Percentiles rank a stretch among this genome's conserved stretches.
These are phyloP conservation scores for Ceuthmochares aereus DNA, from an alignment of 2,113 vertebrate genomes.

Conservation along the genomic window DNA sequence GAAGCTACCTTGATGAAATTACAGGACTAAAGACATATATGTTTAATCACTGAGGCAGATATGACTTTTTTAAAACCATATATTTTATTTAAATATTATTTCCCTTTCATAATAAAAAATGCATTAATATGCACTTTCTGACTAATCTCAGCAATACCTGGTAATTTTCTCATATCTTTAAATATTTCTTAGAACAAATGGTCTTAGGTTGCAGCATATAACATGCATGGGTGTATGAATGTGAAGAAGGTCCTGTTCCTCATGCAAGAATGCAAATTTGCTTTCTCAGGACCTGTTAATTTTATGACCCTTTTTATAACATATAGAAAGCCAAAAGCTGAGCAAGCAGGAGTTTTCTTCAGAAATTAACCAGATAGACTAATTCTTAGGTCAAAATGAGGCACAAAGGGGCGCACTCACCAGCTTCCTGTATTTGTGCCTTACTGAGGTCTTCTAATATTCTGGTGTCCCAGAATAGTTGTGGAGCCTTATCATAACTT, in stretches of 20 bases:
- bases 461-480: not conserved
- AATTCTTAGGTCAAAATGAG: not conserved
- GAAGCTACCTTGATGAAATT: conserved; percentile 36
- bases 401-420: not conserved
- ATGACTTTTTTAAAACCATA: conserved; percentile 77
- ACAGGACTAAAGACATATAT: conserved; percentile 47
- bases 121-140: conserved; percentile 76
- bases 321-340: not conserved
- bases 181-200: conserved; percentile 92
- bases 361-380: not conserved
- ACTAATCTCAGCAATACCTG: conserved; percentile 81
- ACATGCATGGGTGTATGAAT: not conserved
- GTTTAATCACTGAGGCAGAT: conserved; percentile 57
- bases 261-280: not conserved
- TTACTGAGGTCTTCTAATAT: not conserved
- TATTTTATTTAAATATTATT: conserved; percentile 90
- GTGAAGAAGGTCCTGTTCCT: not conserved
- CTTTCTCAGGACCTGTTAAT: not conserved
- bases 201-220: conserved; percentile 23
- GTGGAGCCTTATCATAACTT: not conserved
- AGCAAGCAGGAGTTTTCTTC: not conserved
- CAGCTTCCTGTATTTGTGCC: not conserved
- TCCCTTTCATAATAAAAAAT: conserved; percentile 88
- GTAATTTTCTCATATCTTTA: conserved; percentile 81
- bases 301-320: not conserved